These are phyloP conservation scores for Cyphomyrmex costatus DNA, from an alignment of 1,140 invertebrate genomes.

Conservation along the genomic window DNA sequence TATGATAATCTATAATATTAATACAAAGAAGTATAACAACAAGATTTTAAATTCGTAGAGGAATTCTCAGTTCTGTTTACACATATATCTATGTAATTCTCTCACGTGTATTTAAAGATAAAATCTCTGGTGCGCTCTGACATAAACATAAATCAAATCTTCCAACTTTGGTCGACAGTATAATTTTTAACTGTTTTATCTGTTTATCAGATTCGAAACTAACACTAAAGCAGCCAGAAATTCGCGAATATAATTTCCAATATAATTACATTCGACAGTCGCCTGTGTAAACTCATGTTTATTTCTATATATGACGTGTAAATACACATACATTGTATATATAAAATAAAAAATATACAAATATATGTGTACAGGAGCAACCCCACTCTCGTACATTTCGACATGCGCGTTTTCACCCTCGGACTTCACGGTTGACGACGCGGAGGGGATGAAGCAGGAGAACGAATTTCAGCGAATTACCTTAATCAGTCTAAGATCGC, in stretches of 20 bases:
- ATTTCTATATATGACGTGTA: background rate
- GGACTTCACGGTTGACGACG: background rate
- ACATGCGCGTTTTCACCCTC: slow-evolving; percentile 37
- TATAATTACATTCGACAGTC: slow-evolving; percentile 10
- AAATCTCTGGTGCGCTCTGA: background rate
- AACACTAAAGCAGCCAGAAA: background rate
- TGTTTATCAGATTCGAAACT: slow-evolving; percentile 7
- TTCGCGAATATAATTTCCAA: slow-evolving; percentile 15
- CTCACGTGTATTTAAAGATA: background rate
- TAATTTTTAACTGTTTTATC: slow-evolving; percentile 19
- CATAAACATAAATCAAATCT: background rate
- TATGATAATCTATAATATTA: background rate
- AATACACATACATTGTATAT: background rate
- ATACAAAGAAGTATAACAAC: background rate
- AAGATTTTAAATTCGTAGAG: background rate
- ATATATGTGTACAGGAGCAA: background rate
- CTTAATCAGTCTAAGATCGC: slow-evolving; percentile 60
- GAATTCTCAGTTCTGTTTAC: background rate
- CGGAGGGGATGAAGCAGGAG: slow-evolving; percentile 40
- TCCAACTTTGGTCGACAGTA: background rate
- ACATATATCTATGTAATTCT: background rate
- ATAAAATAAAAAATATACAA: background rate
- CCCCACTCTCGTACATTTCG: slow-evolving; percentile 20
- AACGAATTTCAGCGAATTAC: slow-evolving; percentile 57
- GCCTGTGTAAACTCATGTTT: background rate